Evolutionary conservation across 2,797 vertebrate genomes (phyloP), one percentile per base, ranked within the genome.

Genomic region (Xiphorhynchus erythropygius): DNA sequence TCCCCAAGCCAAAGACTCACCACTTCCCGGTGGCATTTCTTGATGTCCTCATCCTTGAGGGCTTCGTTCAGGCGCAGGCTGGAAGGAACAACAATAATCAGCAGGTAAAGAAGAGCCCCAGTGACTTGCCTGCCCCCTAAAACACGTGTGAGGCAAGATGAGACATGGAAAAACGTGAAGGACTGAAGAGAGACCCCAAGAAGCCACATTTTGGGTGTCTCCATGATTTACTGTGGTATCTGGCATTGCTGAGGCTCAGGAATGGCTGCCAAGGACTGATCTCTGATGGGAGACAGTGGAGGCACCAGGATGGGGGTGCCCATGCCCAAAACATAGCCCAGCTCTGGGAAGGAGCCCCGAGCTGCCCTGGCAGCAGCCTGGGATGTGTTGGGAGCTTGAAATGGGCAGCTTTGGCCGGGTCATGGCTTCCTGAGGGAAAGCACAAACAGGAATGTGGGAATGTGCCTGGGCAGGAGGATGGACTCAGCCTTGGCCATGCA

Each of bases 31-130:
- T 94, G 89, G 64, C 84, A 97, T 69, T 97, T 98, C 96, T 97
- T 98, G 83, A 97, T 91, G 71, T 98, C 97, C 75, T 97, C 96
- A 37, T 96, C 94, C 95, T 97, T 98, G 70, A 95, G 95, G 39
- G 92, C 71, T 84, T 98, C 97, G 0, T 93, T 96, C 93, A 97
- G 94, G 86, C 94, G 96, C 53, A 97, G 79, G 83, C 98, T 98
- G 94, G n/a, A 96, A 97, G 84, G 50, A 65, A 97, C 87, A 88
- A 53, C 44, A 15, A 57, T 0, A 64, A 85, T n/a, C 17, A 62
- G 32, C 74, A 77, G 56, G 52, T 13, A 33, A 85, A 33, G 17
- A 95, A 84, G 78, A 18, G 59, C 35, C 62, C 52, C 79, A 62
- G 46, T 50, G 33, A n/a, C 70, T 67, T 32, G 5, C 8, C 22